phyloP scores from a whole-genome alignment of 2,888 invertebrate species.

The Villa cingulata region DNA sequence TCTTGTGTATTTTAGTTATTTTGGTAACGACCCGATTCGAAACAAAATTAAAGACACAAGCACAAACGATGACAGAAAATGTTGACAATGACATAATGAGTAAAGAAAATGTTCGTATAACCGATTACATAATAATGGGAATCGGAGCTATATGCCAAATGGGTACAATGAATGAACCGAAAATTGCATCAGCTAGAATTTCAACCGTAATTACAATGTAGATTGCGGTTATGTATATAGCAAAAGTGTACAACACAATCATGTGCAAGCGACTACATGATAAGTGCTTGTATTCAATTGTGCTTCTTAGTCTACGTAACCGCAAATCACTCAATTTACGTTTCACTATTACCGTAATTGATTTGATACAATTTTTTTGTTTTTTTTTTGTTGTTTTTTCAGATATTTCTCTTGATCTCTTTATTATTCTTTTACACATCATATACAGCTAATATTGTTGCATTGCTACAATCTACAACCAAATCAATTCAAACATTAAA shows the following conservation, averaged over 20 bases:
- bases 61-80: too few species aligned
- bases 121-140: slow-evolving; percentile 41
- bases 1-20: slow-evolving; percentile 7
- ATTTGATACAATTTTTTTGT: neutral
- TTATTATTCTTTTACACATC: slow-evolving; percentile 50
- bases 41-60: neutral
- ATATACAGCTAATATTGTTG: slow-evolving; percentile 55
- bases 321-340: too few species aligned
- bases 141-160: slow-evolving; percentile 48
- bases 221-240: too few species aligned
- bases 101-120: neutral
- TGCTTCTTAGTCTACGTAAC: too few species aligned
- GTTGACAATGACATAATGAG: neutral
- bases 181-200: slow-evolving; percentile 25
- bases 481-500: slow-evolving; percentile 44
- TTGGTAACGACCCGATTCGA: neutral
- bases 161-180: slow-evolving; percentile 42
- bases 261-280: too few species aligned
- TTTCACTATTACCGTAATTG: too few species aligned
- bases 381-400: slow-evolving; percentile 15
- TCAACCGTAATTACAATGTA: slow-evolving; percentile 7
- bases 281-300: too few species aligned
- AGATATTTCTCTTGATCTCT: slow-evolving; percentile 45
- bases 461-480: slow-evolving; percentile 50
- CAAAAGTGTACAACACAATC: too few species aligned